Evolutionary conservation across 30 jellyfish, hydroid and myxozoan genomes (phyloP).

Genomic region (Aurelia sp.): DNA sequence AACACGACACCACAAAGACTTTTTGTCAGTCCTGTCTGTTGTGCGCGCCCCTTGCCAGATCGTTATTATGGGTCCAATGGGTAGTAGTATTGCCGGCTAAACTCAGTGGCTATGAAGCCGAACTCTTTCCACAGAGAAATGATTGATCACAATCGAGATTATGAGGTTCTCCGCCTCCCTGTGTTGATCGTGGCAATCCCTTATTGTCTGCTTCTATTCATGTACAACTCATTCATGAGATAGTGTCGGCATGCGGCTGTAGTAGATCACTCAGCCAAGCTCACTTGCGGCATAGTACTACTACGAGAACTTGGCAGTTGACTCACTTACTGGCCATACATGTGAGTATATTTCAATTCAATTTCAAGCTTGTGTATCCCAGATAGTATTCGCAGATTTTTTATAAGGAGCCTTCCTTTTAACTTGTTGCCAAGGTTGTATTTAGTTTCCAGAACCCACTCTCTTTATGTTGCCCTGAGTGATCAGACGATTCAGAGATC

Average conservation of each 20-base stretch:
- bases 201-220: conserved; percentile 42
- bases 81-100: conserved; percentile 22
- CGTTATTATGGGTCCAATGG: not conserved
- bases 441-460: too few relatives aligned
- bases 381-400: too few relatives aligned
- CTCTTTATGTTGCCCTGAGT: too few relatives aligned
- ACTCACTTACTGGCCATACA: not conserved
- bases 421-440: too few relatives aligned
- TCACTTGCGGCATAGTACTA: conserved; percentile 22
- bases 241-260: conserved; percentile 53
- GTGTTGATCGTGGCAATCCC: conserved; percentile 47
- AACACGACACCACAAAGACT: too few relatives aligned
- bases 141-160: conserved; percentile 38
- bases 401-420: too few relatives aligned
- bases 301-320: not conserved
- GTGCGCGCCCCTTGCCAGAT: too few relatives aligned
- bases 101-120: conserved; percentile 34
- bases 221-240: conserved; percentile 36
- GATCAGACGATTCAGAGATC: too few relatives aligned
- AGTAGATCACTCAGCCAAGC: conserved; percentile 29
- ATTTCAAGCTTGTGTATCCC: too few relatives aligned
- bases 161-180: conserved; percentile 51
- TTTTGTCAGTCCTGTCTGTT: too few relatives aligned
- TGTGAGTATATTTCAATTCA: not conserved
- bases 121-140: conserved; percentile 17